These are phyloP conservation scores for Garrulus glandarius DNA, from an alignment of 2,797 vertebrate species.

Conservation along the genomic window DNA sequence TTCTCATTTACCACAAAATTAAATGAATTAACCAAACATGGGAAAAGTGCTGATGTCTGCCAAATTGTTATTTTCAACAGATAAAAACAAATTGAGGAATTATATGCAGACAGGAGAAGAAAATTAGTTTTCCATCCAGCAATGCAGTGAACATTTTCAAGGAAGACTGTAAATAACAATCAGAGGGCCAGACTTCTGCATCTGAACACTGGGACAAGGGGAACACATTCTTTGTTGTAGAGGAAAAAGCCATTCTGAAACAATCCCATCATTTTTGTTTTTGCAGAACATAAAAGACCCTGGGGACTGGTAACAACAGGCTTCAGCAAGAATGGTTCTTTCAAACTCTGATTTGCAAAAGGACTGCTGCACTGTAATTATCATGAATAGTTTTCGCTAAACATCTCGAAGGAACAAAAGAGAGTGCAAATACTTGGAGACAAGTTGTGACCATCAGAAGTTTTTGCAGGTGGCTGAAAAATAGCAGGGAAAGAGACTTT, in stretches of 20 bases:
- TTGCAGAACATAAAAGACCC: background rate
- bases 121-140: background rate
- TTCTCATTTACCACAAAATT: constrained; percentile 79
- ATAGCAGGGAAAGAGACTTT: background rate
- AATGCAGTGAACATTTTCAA: background rate
- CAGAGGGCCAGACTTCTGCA: background rate
- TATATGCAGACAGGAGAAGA: background rate
- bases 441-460: background rate
- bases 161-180: background rate
- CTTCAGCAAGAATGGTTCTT: background rate
- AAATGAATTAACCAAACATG: constrained; percentile 79
- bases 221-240: background rate
- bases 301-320: background rate
- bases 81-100: constrained; percentile 60
- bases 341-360: constrained; percentile 7
- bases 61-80: constrained; percentile 67
- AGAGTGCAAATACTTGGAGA: background rate
- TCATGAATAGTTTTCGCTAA: background rate
- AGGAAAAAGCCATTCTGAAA: background rate
- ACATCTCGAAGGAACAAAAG: background rate
- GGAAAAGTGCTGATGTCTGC: constrained; percentile 62
- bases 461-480: constrained; percentile 6
- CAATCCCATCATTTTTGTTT: background rate
- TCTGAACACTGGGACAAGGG: background rate
- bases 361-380: background rate